phyloP scores from a whole-genome alignment of 2,113 vertebrate species.

The Suricata suricatta region DNA sequence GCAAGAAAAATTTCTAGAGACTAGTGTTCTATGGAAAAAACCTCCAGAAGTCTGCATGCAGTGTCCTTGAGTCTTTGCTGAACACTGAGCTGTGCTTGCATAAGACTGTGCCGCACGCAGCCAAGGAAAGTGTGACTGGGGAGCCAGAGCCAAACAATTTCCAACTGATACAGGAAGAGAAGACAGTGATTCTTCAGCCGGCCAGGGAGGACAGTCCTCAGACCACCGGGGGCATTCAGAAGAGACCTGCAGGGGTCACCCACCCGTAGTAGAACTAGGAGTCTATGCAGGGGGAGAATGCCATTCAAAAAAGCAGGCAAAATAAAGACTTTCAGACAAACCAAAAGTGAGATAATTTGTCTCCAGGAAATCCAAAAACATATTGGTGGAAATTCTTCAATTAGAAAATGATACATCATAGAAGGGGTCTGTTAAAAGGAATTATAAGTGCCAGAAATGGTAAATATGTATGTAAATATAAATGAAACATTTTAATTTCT shows the following conservation, averaged over 20 bases:
- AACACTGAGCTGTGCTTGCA: neutral
- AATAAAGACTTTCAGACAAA: neutral
- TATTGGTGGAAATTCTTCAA: neutral
- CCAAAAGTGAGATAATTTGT: neutral
- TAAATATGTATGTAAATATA: neutral
- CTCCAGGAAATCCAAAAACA: neutral
- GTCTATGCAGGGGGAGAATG: neutral
- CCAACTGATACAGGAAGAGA: neutral
- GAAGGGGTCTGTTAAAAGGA: neutral
- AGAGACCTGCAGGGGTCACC: neutral
- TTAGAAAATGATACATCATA: neutral
- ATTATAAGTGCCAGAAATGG: neutral
- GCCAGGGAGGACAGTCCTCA: neutral
- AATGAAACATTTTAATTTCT: neutral
- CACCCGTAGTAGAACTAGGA: neutral
- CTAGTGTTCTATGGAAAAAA: neutral
- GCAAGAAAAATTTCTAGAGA: neutral
- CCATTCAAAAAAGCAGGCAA: neutral
- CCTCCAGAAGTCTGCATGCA: neutral
- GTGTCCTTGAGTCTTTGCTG: neutral
- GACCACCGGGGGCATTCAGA: neutral
- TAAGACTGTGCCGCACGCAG: too few relatives aligned
- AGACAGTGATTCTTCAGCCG: neutral
- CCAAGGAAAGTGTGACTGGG: neutral
- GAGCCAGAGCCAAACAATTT: neutral